Percentiles rank a stretch among this genome's conserved stretches.
Evolutionary conservation across 2,113 vertebrate species (phyloP).

Genomic region (Albula glossodonta): DNA sequence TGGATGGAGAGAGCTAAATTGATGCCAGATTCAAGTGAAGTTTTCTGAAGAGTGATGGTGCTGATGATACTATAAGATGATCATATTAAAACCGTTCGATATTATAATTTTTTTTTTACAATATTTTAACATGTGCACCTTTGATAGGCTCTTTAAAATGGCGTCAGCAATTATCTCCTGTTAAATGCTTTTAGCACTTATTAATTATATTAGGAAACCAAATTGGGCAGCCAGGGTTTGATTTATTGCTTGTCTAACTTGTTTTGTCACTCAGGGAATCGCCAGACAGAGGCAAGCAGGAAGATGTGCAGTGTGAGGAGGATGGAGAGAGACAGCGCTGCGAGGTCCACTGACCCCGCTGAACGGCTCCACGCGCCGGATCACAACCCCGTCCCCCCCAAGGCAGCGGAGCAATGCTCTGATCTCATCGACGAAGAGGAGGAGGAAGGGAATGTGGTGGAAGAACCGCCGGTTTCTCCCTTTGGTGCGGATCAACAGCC

Average conservation of each 20-base stretch:
- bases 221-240: conserved; percentile 74
- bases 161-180: conserved; percentile 65
- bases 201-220: conserved; percentile 78
- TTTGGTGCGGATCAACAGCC: no score
- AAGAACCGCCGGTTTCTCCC: background rate
- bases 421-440: background rate
- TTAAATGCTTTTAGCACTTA: conserved; percentile 77
- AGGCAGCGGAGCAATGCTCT: background rate
- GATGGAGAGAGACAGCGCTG: conserved; percentile 8
- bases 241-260: conserved; percentile 78
- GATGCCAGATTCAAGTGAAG: background rate
- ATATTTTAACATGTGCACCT: conserved; percentile 50
- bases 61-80: background rate
- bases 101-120: conserved; percentile 10
- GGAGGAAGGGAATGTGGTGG: background rate
- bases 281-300: conserved; percentile 60
- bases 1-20: background rate
- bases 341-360: background rate
- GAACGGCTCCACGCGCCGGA: background rate
- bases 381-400: background rate
- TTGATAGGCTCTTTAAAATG: conserved; percentile 66
- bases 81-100: background rate
- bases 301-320: conserved; percentile 34
- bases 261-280: conserved; percentile 77
- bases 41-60: background rate